phyloP scores from a whole-genome alignment of 1,140 invertebrate species.

The Drosophila chauvacae region DNA sequence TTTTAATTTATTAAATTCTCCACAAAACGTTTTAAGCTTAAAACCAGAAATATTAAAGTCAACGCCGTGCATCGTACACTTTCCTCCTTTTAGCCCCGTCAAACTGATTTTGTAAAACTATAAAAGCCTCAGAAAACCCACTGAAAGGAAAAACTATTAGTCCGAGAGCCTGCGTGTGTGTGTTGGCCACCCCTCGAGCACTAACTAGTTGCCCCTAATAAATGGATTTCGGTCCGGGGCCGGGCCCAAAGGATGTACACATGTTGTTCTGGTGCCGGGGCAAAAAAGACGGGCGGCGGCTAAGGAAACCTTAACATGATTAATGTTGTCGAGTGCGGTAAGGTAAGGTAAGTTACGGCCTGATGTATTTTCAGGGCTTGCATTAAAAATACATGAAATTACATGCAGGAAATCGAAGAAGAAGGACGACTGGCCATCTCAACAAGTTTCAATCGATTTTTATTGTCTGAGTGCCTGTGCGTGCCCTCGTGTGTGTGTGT shows the following conservation, averaged over 20 bases:
- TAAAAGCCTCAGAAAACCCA: constrained; percentile 17
- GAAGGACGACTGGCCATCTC: constrained; percentile 38
- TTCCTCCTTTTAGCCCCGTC: neutral
- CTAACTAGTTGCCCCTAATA: constrained; percentile 65
- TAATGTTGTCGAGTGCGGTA: constrained; percentile 50
- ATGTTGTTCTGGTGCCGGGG: constrained; percentile 13
- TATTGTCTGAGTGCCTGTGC: constrained; percentile 5
- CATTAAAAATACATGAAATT: constrained; percentile 74
- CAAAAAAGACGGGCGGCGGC: constrained; percentile 6
- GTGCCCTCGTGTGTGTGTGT: neutral
- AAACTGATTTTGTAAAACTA: constrained; percentile 12
- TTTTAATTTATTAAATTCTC: too few relatives aligned
- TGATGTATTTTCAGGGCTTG: constrained; percentile 20
- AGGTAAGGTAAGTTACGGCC: constrained; percentile 7
- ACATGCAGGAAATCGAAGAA: constrained; percentile 53
- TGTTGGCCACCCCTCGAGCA: constrained; percentile 23
- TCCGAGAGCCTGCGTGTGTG: constrained; percentile 7
- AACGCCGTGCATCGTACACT: neutral
- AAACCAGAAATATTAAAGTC: neutral
- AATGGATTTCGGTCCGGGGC: constrained; percentile 54
- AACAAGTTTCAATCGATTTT: constrained; percentile 60
- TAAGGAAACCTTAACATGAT: constrained; percentile 64
- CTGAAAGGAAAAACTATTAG: constrained; percentile 58
- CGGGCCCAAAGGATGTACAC: constrained; percentile 29
- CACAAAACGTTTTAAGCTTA: neutral